A percentile compares a stretch with the other conserved stretches of the same genome.
Conservation (phyloP, 2,113 vertebrate genomes). For the Amphilophus citrinellus region DNA sequence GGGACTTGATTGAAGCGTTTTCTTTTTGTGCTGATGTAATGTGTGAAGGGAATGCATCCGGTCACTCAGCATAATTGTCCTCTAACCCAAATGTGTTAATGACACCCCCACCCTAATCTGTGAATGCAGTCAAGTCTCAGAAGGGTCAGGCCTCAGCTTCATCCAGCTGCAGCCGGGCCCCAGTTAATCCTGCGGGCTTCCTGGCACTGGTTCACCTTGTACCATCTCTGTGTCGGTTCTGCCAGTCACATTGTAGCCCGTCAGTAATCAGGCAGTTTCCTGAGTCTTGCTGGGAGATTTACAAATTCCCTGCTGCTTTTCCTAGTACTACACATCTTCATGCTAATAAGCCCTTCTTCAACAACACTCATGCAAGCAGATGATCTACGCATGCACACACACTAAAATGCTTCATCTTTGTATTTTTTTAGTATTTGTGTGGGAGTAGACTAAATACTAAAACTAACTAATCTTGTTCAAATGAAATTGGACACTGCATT, state of each 20-base stretch:
- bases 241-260: slow-evolving; percentile 34
- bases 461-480: slow-evolving; percentile 11
- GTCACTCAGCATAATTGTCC: not conserved
- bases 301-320: slow-evolving; percentile 28
- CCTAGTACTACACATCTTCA: slow-evolving; percentile 33
- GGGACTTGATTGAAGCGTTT: slow-evolving; percentile 8
- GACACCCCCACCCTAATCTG: not conserved
- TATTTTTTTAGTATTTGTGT: not conserved
- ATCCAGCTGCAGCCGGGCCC: slow-evolving; percentile 26
- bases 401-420: not conserved
- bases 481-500: not conserved
- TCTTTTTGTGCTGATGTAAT: not conserved
- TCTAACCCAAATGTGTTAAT: slow-evolving; percentile 13
- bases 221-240: slow-evolving; percentile 9
- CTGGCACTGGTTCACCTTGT: slow-evolving; percentile 38
- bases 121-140: not conserved
- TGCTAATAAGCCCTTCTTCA: not conserved
- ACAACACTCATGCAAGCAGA: not conserved
- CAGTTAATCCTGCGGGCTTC: slow-evolving; percentile 13
- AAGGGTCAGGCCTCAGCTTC: not conserved
- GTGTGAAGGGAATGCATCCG: not conserved
- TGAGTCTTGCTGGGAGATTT: slow-evolving; percentile 35
- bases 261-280: slow-evolving; percentile 50
- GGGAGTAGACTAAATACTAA: not conserved
- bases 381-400: not conserved